Evolutionary conservation across 2,888 invertebrate genomes (phyloP).

Genomic region (Pteria penguin): DNA sequence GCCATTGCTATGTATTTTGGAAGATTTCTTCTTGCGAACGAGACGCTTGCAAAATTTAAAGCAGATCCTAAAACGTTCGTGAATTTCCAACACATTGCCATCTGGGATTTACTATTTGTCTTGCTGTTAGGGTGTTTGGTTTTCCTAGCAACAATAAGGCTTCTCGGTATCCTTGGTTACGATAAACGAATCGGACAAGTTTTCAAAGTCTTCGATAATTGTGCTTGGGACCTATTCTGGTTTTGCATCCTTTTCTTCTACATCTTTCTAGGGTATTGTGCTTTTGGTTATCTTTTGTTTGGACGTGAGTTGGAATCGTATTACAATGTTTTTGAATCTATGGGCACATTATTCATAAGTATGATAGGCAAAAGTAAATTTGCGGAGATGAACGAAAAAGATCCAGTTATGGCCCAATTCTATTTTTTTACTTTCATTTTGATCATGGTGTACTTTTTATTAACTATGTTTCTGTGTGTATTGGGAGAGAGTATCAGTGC

Average conservation of each 20-base stretch:
- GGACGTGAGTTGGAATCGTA: slow-evolving; percentile 57
- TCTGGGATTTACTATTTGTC: slow-evolving; percentile 63
- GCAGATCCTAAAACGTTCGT: slow-evolving; percentile 64
- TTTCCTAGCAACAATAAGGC: slow-evolving; percentile 60
- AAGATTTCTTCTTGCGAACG: slow-evolving; percentile 46
- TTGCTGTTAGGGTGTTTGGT: slow-evolving; percentile 56
- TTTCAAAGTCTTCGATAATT: slow-evolving; percentile 55
- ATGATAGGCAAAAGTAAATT: slow-evolving; percentile 67
- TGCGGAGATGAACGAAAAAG: slow-evolving; percentile 54
- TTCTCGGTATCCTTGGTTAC: slow-evolving; percentile 65
- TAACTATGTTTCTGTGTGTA: slow-evolving; percentile 68
- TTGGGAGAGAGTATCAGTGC: slow-evolving; percentile 60
- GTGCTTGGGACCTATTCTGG: slow-evolving; percentile 59
- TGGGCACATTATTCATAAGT: slow-evolving; percentile 63
- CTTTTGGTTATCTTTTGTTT: slow-evolving; percentile 63
- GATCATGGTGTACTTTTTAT: slow-evolving; percentile 62
- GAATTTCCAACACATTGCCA: slow-evolving; percentile 65
- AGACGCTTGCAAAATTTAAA: slow-evolving; percentile 55
- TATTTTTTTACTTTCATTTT: slow-evolving; percentile 65
- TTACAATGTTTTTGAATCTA: slow-evolving; percentile 53
- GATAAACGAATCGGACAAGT: slow-evolving; percentile 60
- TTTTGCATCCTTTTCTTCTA: slow-evolving; percentile 61
- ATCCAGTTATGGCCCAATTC: slow-evolving; percentile 60
- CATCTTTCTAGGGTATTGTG: slow-evolving; percentile 57
- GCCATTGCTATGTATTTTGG: slow-evolving; percentile 56